Percentiles rank a stretch among this genome's conserved stretches.
Evolutionary conservation across 2,888 invertebrate species (phyloP).

Genomic region (Ischnus inquisitorius): DNA sequence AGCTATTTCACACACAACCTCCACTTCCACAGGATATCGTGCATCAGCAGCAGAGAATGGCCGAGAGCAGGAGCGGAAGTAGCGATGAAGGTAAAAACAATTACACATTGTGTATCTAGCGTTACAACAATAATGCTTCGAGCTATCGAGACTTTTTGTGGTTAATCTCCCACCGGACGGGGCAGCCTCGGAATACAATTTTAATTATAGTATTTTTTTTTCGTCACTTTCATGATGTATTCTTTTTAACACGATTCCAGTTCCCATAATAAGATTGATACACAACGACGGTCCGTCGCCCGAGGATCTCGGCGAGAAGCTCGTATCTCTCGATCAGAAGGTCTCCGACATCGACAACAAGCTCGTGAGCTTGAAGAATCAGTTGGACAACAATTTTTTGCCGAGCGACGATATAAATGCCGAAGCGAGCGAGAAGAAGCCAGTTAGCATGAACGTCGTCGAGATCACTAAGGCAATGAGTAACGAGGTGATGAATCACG

Average conservation of each 20-base stretch:
- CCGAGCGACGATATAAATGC: slow-evolving; percentile 93
- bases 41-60: slow-evolving; percentile 73
- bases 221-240: slow-evolving; percentile 9
- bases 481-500: slow-evolving; percentile 92
- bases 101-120: neutral
- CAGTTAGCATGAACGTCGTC: slow-evolving; percentile 93
- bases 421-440: slow-evolving; percentile 95
- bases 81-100: slow-evolving; percentile 74
- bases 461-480: slow-evolving; percentile 95
- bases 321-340: slow-evolving; percentile 92
- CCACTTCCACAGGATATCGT: slow-evolving; percentile 83
- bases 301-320: slow-evolving; percentile 81
- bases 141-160: neutral
- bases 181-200: slow-evolving; percentile 20
- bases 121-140: neutral
- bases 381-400: slow-evolving; percentile 93
- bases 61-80: slow-evolving; percentile 76
- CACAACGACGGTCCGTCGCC: slow-evolving; percentile 78
- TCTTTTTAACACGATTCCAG: slow-evolving; percentile 69
- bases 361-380: slow-evolving; percentile 92
- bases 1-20: slow-evolving; percentile 89
- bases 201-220: slow-evolving; percentile 14
- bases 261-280: slow-evolving; percentile 79
- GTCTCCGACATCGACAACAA: slow-evolving; percentile 94
- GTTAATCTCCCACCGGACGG: neutral